Percentiles rank a stretch among this genome's conserved stretches.
Conservation (phyloP, 1,140 invertebrate genomes). For the Caenorhabditis inopinata region DNA sequence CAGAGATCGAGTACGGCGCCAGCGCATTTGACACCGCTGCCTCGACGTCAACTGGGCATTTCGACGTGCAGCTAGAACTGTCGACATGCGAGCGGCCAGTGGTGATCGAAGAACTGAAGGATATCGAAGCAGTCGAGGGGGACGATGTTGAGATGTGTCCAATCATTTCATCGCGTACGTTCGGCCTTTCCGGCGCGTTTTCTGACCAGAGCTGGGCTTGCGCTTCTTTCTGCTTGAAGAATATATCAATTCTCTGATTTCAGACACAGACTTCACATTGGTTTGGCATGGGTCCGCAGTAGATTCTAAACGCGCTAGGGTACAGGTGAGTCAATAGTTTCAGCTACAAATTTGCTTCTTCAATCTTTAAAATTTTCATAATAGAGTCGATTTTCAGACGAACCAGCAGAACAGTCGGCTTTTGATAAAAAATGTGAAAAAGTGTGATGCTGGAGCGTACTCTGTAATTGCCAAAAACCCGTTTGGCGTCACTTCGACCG, state of each 20-base stretch:
- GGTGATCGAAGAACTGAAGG: constrained; percentile 5
- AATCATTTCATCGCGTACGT: background rate
- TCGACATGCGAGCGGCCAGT: constrained; percentile 12
- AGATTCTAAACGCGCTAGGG: background rate
- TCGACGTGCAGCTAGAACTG: background rate
- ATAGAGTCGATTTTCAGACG: background rate
- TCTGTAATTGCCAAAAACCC: constrained; percentile 36
- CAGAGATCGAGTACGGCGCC: background rate
- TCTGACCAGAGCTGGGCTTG: too few species aligned
- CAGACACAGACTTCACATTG: background rate
- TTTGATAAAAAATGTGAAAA: background rate
- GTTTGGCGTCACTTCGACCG: constrained; percentile 32
- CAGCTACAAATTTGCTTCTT: too few species aligned
- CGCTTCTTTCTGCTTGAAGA: too few species aligned
- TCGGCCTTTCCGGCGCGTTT: too few species aligned
- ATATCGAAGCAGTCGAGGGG: constrained; percentile 25
- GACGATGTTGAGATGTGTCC: constrained; percentile 31
- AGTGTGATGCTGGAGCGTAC: constrained; percentile 35
- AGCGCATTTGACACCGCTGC: background rate
- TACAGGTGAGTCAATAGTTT: background rate
- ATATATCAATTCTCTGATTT: background rate
- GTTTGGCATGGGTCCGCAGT: constrained; percentile 34
- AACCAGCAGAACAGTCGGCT: background rate
- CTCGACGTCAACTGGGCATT: background rate
- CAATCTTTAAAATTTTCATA: background rate